Base-by-base conservation (phyloP, 2,113 vertebrate genomes). In the Saccopteryx bilineata region DNA sequence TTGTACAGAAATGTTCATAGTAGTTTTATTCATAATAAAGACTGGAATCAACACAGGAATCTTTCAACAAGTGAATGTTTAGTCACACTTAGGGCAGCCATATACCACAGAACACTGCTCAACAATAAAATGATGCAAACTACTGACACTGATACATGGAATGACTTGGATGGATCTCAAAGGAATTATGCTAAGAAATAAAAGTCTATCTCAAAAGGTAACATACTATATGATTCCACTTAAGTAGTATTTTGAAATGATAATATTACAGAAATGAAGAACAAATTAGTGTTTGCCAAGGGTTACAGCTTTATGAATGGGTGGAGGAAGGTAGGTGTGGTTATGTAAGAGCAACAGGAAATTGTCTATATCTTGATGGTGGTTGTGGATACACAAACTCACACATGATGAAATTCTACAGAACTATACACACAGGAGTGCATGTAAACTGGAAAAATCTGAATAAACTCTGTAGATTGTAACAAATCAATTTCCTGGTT, bases 401-500 rank as follows among this genome's bases (percentile, higher is more conserved):
- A 90, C n/a, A 81, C 5, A 54, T 50, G 18, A 93, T 50, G 17
- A 88, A 82, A 93, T 63, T 71, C 23, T 50, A 72, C 0, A 95
- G 10, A 93, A 76, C 46, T 17, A 66, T 7, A 61, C 9, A 60
- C 7, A 48, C 8, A 14, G 13, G 50, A 92, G 4, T 63, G 5
- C 33, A 87, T 58, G 65, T 86, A 33, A 83, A 82, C 5, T 82
- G 71, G 13, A 63, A 54, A 88, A 83, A 56, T 63, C 33, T 63
- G 21, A 89, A 94, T 66, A 86, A 75, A 90, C 61, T 48, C 56
- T 85, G 7, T 11, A 78, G 24, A 79, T 14, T 74, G 52, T 54
- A 92, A 23, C 60, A 89, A 65, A 39, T 63, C n/a, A 71, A 87
- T 54, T 54, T 87, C 68, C n/a, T 87, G 56, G 33, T n/a, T 96